Percentiles rank a stretch among this genome's conserved stretches.
phyloP scores from a whole-genome alignment of 2,888 invertebrate genomes.

The Eilema caniola region DNA sequence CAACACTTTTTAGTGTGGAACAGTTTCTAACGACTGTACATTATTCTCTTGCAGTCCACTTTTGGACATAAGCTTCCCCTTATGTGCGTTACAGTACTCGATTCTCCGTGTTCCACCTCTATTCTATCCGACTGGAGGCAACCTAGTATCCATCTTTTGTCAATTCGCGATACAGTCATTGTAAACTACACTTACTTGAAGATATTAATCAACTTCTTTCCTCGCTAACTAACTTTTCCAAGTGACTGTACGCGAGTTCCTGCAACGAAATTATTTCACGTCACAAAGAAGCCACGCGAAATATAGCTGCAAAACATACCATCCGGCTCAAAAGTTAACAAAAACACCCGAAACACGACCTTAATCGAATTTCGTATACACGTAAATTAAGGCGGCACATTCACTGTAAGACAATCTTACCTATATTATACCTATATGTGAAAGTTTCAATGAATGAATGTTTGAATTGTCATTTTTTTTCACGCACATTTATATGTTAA shows the following conservation, averaged over 20 bases:
- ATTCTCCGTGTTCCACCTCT: no score
- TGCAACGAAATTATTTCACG: slow-evolving; percentile 41
- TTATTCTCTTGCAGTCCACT: no score
- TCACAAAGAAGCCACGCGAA: slow-evolving; percentile 26
- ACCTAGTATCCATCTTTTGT: no score
- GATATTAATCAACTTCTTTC: slow-evolving; percentile 9
- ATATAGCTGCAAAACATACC: slow-evolving; percentile 49
- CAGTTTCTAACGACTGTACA: no score
- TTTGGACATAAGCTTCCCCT: no score
- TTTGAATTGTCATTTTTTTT: no score
- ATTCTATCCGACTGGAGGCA: no score
- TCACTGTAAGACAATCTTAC: slow-evolving; percentile 32
- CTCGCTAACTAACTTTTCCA: not conserved
- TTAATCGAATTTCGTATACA: slow-evolving; percentile 70
- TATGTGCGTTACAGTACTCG: no score
- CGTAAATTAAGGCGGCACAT: slow-evolving; percentile 53
- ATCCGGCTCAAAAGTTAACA: slow-evolving; percentile 61
- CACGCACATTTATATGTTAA: no score
- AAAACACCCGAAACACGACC: slow-evolving; percentile 66
- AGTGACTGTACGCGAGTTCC: slow-evolving; percentile 6
- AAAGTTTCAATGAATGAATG: no score
- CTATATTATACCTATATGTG: not conserved
- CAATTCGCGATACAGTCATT: not conserved
- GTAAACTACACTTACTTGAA: not conserved
- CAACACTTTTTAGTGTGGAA: no score